phyloP scores from a whole-genome alignment of 2,888 invertebrate species.

The Catocala sponsa region DNA sequence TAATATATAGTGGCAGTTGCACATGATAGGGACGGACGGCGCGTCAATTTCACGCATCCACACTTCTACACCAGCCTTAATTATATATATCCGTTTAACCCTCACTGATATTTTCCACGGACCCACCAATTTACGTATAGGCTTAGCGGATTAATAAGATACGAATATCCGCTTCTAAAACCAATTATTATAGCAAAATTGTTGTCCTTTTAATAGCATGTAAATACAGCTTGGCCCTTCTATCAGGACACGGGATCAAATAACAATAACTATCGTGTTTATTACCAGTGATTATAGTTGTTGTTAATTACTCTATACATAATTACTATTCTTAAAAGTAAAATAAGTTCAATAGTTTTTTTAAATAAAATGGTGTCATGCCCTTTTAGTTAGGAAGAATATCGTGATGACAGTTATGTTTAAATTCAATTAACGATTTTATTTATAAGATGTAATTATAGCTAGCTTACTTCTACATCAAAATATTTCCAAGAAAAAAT shows the following conservation, averaged over 20 bases:
- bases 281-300: no score
- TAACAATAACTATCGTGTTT: background rate
- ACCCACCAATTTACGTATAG: slow-evolving; percentile 26
- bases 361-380: no score
- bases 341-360: no score
- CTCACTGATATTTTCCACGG: slow-evolving; percentile 30
- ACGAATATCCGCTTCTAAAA: slow-evolving; percentile 19
- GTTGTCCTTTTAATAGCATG: slow-evolving; percentile 11
- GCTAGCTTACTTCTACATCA: no score
- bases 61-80: slow-evolving; percentile 29
- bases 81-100: slow-evolving; percentile 31
- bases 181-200: slow-evolving; percentile 22
- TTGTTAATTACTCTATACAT: no score
- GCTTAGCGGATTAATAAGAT: slow-evolving; percentile 24
- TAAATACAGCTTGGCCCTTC: background rate
- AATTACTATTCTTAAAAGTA: no score
- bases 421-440: no score
- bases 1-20: slow-evolving; percentile 32
- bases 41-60: slow-evolving; percentile 45
- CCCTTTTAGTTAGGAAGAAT: no score
- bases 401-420: no score
- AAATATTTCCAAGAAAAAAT: no score
- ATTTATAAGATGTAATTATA: no score
- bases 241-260: background rate
- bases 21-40: slow-evolving; percentile 27